Evolutionary conservation across 2,888 invertebrate genomes (phyloP), one percentile per base, ranked within the genome.

Genomic region (Luperina testacea): DNA sequence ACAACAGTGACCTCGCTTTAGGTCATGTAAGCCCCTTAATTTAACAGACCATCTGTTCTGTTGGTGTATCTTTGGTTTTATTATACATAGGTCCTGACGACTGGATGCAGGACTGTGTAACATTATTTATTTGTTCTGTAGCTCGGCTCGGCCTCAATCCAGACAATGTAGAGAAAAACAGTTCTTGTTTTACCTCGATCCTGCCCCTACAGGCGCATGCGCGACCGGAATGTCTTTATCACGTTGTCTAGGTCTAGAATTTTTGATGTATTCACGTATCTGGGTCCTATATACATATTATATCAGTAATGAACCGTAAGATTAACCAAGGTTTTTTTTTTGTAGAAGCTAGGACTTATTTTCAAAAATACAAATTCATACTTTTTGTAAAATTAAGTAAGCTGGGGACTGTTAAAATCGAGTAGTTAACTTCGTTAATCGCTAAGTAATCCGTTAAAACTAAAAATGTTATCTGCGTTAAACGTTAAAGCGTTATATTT

Each of bases 161-260:
- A 61, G 59, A 78, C 78, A 38, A 32, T 20, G 53, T 53, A 63
- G 24, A 17, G 17, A 57, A 38, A 64, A 6, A 6, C 6, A 6
- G 53, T 72, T 59, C 51, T 27, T 67, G 42, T 53, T 75, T 61
- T 63, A 74, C 42, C 0, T 53, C 27, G 17, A 13, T 38, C 51
- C 38, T 24, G 0, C 24, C 9, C 17, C 5, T 3, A 38, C 13
- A 20, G 76, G 80, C 80, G 82, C 80, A 75, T 80, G 82, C 82
- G 80, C 69, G 68, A 27, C 24, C 24, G 8, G 48, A 63, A 80
- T 20, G 3, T 61, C 17, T 4, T 80, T 15, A 51, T 24, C 27
- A 61, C 11, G 2, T 45, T 38, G 51, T 75, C 42, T 76, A 53
- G 5, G 17, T n/a, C n/a, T 57, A 24, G 11, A n/a, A n/a, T 57